These are phyloP conservation scores for Parazoanthus darwini DNA, from an alignment of 92 coral and sea anemone genomes.

Conservation along the genomic window DNA sequence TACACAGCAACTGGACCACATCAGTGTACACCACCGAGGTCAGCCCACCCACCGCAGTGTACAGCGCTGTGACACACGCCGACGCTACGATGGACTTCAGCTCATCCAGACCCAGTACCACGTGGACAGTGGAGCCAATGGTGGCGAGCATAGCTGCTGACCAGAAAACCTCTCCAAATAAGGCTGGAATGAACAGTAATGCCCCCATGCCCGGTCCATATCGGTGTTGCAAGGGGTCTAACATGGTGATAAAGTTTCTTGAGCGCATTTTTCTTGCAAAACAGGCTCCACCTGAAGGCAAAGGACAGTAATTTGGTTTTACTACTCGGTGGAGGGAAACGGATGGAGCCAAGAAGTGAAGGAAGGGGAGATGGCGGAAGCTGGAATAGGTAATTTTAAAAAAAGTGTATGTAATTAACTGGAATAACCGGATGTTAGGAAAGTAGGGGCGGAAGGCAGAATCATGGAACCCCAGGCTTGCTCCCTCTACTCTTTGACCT, in stretches of 20 bases:
- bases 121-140: slow-evolving; percentile 47
- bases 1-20: slow-evolving; percentile 46
- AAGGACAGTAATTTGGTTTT: neutral
- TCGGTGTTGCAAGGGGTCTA: slow-evolving; percentile 53
- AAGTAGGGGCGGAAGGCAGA: neutral
- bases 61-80: slow-evolving; percentile 40
- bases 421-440: neutral
- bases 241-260: slow-evolving; percentile 46
- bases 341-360: neutral
- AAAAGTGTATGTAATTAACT: no score
- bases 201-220: slow-evolving; percentile 51
- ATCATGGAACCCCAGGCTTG: no score
- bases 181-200: slow-evolving; percentile 50
- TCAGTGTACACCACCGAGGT: slow-evolving; percentile 50
- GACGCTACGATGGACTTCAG: slow-evolving; percentile 37
- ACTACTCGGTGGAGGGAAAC: neutral
- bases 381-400: neutral
- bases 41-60: slow-evolving; percentile 52
- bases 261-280: slow-evolving; percentile 58
- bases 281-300: slow-evolving; percentile 35
- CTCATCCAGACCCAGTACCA: slow-evolving; percentile 49
- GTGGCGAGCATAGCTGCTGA: slow-evolving; percentile 55
- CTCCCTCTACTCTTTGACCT: no score
- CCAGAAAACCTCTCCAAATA: slow-evolving; percentile 56
- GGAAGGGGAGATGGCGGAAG: neutral